Base-by-base conservation (phyloP, 2,888 invertebrate genomes). In the Drosophila merina region DNA sequence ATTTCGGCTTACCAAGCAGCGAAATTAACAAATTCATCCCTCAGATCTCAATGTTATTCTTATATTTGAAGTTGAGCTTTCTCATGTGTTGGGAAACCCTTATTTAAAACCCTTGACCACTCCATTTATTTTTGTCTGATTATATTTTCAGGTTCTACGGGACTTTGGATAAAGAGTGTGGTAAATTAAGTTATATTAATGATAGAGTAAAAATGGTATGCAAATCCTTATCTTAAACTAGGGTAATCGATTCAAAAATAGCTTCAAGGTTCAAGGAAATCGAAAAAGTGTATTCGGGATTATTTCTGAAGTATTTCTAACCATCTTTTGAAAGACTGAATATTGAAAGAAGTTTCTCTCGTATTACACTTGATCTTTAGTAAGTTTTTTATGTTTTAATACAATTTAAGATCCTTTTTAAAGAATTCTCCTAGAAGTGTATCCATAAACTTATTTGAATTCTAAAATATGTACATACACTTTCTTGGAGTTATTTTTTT, bases 1-100 rank as follows among this genome's bases (percentile, higher is more conserved):
- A 89, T 89, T 89, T 87, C 89, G 89, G 83, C 81, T 82, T 70
- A 74, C 70, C 82, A 73, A 81, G 69, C 79, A 76, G 75, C 72
- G 63, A 89, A 89, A 89, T 89, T 78, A 86, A 79, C 56, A 76
- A 75, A 75, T 68, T 72, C 77, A 83, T 49, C 60, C 72, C 82
- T 78, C 40, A 9, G 3, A 7, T 20, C 3, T 20, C 40, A 42
- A 40, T 42, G 36, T 12, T 36, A 6, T 12, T 36, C 36, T 36
- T 69, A 44, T 47, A 45, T 12, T 3, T n/a, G 14, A 10, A 31
- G 9, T 44, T 30, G 7, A n/a, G 47, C 14, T 36, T 52, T 42
- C 7, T 30, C 50, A 42, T n/a, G 28, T 42, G 9, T 28, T 26
- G 30, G 6, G 44, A 44, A 52, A 26, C 40, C 38, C 60, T 40